phyloP scores from a whole-genome alignment of 2,797 vertebrate genomes.

The Pagetopsis macropterus region DNA sequence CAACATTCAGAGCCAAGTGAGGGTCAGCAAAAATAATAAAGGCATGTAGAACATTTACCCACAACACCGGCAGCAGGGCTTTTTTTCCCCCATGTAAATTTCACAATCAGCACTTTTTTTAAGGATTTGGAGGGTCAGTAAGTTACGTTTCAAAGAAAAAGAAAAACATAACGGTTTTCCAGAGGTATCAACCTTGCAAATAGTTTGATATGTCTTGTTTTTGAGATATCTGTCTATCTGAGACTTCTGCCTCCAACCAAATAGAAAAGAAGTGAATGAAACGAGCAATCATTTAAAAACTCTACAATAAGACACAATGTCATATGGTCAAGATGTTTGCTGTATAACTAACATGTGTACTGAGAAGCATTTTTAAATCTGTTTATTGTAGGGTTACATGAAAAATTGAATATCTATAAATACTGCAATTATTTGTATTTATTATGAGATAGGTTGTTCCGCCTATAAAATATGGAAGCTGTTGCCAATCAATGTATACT shows the following conservation, averaged over 20 bases:
- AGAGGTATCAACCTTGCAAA: not conserved
- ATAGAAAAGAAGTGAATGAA: not conserved
- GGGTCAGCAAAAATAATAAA: conserved; percentile 19
- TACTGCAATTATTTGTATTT: not conserved
- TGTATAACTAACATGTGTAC: not conserved
- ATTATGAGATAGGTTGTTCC: not conserved
- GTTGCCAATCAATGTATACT: not conserved
- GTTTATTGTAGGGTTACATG: not conserved
- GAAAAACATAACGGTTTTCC: not conserved
- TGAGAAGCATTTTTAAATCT: not conserved
- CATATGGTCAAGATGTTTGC: not conserved
- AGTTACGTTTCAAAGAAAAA: not conserved
- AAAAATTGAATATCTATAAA: too few relatives aligned
- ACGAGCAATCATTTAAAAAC: not conserved
- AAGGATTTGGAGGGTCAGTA: not conserved
- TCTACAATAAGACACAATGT: not conserved
- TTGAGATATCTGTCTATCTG: not conserved
- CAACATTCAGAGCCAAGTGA: conserved; percentile 32
- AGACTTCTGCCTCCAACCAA: conserved; percentile 4
- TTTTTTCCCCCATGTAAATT: conserved; percentile 10
- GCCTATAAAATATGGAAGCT: not conserved
- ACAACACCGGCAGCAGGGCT: not conserved
- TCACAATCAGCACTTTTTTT: conserved; percentile 6
- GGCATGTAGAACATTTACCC: conserved; percentile 5
- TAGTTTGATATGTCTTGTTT: not conserved